These are phyloP conservation scores for Steinernema khuongi DNA, from an alignment of 1,140 invertebrate genomes.

Conservation along the genomic window DNA sequence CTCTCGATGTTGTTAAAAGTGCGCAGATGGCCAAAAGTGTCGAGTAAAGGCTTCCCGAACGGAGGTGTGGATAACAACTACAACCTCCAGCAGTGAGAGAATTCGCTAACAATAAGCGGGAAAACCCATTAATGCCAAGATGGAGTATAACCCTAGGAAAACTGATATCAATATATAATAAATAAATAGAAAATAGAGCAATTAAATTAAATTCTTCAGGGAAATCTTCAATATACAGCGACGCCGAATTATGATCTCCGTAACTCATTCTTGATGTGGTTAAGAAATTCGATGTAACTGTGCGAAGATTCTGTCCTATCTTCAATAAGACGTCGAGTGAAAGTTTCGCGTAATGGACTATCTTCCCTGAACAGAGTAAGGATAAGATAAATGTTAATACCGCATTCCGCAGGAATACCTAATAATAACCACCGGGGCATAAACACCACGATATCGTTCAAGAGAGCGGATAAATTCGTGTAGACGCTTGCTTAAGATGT, in stretches of 20 bases:
- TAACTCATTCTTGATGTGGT: conserved; percentile 68
- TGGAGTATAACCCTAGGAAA: not conserved
- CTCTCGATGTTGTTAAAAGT: too few relatives aligned
- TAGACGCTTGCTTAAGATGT: conserved; percentile 70
- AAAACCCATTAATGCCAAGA: too few relatives aligned
- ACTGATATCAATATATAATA: not conserved
- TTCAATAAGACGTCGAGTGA: conserved; percentile 83
- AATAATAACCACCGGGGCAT: conserved; percentile 73
- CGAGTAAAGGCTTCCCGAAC: too few relatives aligned
- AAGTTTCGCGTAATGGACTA: conserved; percentile 72
- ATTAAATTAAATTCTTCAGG: too few relatives aligned
- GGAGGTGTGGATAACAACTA: too few relatives aligned
- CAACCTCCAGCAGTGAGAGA: too few relatives aligned
- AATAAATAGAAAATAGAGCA: not conserved
- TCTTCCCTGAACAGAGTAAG: conserved; percentile 82
- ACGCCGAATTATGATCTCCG: too few relatives aligned
- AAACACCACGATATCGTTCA: conserved; percentile 76
- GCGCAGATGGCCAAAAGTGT: too few relatives aligned
- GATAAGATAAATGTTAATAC: not conserved
- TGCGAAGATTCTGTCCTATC: conserved; percentile 85
- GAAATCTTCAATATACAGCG: too few relatives aligned
- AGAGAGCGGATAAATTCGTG: conserved; percentile 76
- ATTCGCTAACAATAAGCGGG: too few relatives aligned
- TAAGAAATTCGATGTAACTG: conserved; percentile 95
- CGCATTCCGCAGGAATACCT: conserved; percentile 65